Evolutionary conservation across 1,140 invertebrate species (phyloP).

Genomic region (Bombus sylvicola): DNA sequence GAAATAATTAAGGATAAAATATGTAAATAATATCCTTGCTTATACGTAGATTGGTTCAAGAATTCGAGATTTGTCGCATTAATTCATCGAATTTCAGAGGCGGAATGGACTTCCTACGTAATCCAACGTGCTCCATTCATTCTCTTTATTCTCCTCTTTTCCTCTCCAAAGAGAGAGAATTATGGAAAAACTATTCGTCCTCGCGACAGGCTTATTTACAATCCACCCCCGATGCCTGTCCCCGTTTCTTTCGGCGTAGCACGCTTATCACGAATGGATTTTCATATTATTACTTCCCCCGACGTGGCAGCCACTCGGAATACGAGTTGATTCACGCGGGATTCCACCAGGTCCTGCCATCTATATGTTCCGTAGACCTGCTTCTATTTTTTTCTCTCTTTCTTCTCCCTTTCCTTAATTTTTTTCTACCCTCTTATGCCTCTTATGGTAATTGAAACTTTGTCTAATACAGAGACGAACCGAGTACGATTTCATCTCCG

Average conservation of each 20-base stretch:
- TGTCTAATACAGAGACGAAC: not conserved
- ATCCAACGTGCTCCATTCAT: not conserved
- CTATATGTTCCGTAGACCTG: not conserved
- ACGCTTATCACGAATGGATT: constrained; percentile 45
- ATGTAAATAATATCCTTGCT: not conserved
- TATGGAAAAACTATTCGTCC: constrained; percentile 10
- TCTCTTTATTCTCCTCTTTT: not conserved
- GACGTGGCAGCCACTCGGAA: constrained; percentile 9
- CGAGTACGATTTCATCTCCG: not conserved
- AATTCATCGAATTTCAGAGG: not conserved
- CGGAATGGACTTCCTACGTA: not conserved
- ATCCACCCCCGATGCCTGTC: not conserved
- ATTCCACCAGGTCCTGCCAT: not conserved
- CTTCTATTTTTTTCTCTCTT: not conserved
- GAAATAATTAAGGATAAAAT: not conserved
- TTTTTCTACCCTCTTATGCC: not conserved
- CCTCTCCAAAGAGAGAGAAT: not conserved
- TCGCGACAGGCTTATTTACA: constrained; percentile 31
- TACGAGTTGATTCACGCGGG: constrained; percentile 28
- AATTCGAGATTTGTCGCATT: not conserved
- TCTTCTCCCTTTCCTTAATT: not conserved
- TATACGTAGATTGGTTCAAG: no score
- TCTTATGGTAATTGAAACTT: not conserved
- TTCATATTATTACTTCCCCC: constrained; percentile 56
- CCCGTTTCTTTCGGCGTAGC: not conserved